Conservation (phyloP, 2,797 vertebrate species). For the Glyptemys insculpta region DNA sequence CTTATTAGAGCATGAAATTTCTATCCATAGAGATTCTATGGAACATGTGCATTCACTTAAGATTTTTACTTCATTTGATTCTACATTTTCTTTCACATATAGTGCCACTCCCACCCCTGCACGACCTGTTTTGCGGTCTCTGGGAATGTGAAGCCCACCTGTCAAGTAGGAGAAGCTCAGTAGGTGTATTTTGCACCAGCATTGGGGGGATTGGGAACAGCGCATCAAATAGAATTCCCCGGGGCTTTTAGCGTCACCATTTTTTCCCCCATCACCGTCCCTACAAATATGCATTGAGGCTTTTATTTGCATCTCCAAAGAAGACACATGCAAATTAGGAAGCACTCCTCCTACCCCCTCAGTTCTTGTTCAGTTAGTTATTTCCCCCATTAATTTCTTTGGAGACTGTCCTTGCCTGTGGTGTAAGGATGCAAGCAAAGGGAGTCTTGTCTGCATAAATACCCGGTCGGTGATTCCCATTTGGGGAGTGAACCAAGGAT, state of each 20-base stretch:
- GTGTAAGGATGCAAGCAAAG: neutral
- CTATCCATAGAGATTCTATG: too few relatives aligned
- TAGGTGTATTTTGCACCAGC: neutral
- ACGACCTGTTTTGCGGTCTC: conserved; percentile 30
- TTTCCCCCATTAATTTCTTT: neutral
- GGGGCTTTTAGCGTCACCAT: conserved; percentile 36
- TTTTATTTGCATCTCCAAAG: conserved; percentile 48
- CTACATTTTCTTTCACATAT: too few relatives aligned
- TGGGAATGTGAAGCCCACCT: conserved; percentile 10
- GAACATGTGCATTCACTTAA: too few relatives aligned
- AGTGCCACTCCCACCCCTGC: too few relatives aligned
- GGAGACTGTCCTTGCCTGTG: conserved; percentile 29
- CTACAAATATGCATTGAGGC: conserved; percentile 46
- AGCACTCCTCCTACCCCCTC: neutral
- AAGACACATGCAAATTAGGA: conserved; percentile 48
- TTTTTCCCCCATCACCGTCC: neutral
- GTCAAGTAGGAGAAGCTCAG: neutral
- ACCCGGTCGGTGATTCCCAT: neutral
- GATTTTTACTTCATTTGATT: too few relatives aligned
- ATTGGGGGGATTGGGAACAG: neutral
- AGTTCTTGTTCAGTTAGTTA: conserved; percentile 9
- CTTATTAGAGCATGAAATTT: too few relatives aligned
- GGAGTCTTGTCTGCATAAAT: neutral
- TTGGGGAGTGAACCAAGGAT: neutral
- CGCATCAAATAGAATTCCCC: conserved; percentile 37